phyloP scores from a whole-genome alignment of 2,888 invertebrate genomes.

The Rhingia campestris region DNA sequence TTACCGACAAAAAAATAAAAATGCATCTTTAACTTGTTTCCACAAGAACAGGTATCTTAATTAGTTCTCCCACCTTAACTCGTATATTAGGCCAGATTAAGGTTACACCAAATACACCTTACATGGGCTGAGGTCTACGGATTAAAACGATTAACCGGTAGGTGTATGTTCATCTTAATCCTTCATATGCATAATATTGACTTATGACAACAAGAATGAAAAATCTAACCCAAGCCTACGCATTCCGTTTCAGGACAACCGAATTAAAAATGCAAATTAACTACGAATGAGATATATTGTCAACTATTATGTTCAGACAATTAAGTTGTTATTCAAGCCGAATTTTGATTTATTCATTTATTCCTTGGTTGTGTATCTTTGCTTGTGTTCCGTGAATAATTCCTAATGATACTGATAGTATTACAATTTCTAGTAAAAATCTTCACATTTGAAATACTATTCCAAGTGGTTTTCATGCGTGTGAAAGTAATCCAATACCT shows the following conservation, averaged over 20 bases:
- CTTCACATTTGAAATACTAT: slow-evolving; percentile 50
- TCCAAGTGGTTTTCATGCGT: slow-evolving; percentile 19
- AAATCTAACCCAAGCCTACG: not conserved
- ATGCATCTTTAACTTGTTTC: not conserved
- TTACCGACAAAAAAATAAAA: not conserved
- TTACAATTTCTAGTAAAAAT: slow-evolving; percentile 29
- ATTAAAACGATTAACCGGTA: slow-evolving; percentile 27
- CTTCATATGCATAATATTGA: slow-evolving; percentile 31
- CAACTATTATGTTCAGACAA: slow-evolving; percentile 43
- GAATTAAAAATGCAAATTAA: slow-evolving; percentile 43
- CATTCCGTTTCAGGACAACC: slow-evolving; percentile 8
- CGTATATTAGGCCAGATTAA: slow-evolving; percentile 50
- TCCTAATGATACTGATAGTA: not conserved
- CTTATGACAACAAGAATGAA: not conserved
- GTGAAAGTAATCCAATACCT: slow-evolving; percentile 55
- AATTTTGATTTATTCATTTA: slow-evolving; percentile 66
- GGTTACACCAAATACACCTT: slow-evolving; percentile 26
- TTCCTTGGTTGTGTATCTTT: slow-evolving; percentile 11
- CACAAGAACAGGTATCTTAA: slow-evolving; percentile 35
- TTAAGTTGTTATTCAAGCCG: slow-evolving; percentile 63
- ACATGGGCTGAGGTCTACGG: slow-evolving; percentile 16
- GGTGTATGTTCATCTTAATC: slow-evolving; percentile 25
- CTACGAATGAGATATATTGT: not conserved
- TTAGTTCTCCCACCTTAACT: slow-evolving; percentile 19
- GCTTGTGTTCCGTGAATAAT: not conserved